Evolutionary conservation across 2,113 vertebrate genomes (phyloP), one percentile per base, ranked within the genome.

Genomic region (Sinocyclocheilus anophthalmus): DNA sequence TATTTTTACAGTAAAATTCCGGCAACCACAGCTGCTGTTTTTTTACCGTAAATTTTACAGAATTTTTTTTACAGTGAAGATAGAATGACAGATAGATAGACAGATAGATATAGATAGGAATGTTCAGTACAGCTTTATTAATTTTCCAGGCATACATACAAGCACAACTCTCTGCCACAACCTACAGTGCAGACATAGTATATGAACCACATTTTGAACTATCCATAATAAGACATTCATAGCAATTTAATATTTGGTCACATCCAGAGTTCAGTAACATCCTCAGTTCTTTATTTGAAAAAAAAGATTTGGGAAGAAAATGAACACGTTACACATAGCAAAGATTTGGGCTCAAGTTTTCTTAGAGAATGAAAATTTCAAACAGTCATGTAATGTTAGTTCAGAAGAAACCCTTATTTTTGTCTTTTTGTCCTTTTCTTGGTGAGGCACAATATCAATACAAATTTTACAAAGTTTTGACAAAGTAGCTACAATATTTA

Each of bases 381-480:
- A 82, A 86, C 81, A 87, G 82, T 85, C 82, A 86, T 89, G 67
- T 88, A 73, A 12, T 45, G 48, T 85, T 87, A 85, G 69, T 88
- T 77, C 85, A 80, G 57, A 80, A 84, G 90, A 91, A 85, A 81
- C 18, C 76, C 42, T 50, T 42, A n/a, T 72, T 72, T 72, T 72
- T 50, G 13, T 76, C 2, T 7, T 84, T 37, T 85, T 80, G 50
- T 48, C 45, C 53, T 84, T 67, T 88, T 70, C 88, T 50, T 92
- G 91, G 92, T 91, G 90, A 92, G 91, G 89, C 92, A 93, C 90
- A 91, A 91, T 90, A 91, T 91, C 80, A 89, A 90, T 87, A 93
- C 87, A 87, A 88, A 86, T 81, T 86, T 88, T 91, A 91, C 85
- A 83, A 48, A 37, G 72, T 84, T 90, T 88, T 55, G 87, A 93